Percentiles rank a stretch among this genome's conserved stretches.
Conservation (phyloP, 2,888 invertebrate species). For the Clitarchus hookeri region DNA sequence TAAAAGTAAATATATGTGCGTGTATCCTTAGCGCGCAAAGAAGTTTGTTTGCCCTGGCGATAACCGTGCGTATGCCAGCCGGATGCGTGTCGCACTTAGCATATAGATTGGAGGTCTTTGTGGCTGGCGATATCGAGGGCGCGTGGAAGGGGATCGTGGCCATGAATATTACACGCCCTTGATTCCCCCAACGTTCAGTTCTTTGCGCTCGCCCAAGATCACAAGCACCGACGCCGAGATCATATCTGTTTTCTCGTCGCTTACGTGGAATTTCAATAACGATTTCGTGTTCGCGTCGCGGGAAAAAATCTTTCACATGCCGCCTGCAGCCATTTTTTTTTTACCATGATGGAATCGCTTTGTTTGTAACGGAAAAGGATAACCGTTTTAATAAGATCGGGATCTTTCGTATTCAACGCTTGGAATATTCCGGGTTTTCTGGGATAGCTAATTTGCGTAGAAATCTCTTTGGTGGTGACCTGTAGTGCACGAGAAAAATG, state of each 20-base stretch:
- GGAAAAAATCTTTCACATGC: neutral
- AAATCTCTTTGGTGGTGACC: no score
- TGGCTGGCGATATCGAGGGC: neutral
- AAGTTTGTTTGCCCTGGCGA: neutral
- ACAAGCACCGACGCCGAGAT: neutral
- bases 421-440: no score
- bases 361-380: no score
- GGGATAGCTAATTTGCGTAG: no score
- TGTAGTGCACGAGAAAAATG: no score
- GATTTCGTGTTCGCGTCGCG: neutral
- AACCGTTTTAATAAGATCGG: no score
- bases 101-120: neutral
- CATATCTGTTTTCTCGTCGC: neutral
- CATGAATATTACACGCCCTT: neutral
- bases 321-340: neutral
- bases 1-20: constrained; percentile 14
- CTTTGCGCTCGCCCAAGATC: neutral
- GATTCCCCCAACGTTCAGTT: neutral
- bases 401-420: no score
- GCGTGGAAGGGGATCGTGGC: neutral
- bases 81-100: neutral
- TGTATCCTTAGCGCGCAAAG: neutral
- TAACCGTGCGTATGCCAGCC: neutral
- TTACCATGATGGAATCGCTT: neutral
- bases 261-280: neutral